phyloP scores from a whole-genome alignment of 2,797 vertebrate genomes.

The Ispidina picta region DNA sequence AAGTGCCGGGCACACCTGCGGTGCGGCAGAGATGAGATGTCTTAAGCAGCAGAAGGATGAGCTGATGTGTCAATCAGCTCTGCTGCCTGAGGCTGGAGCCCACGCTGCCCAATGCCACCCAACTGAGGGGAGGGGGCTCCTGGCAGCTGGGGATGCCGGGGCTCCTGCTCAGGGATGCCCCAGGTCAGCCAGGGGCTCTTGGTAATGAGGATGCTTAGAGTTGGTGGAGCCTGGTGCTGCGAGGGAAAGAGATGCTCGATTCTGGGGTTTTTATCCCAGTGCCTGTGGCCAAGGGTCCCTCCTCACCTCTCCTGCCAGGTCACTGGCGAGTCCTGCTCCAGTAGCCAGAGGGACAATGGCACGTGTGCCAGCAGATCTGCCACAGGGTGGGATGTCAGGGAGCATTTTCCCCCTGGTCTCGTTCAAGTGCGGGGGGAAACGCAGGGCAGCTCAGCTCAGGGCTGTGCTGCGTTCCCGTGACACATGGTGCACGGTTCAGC shows the following conservation, averaged over 20 bases:
- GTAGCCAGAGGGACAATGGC: fast-evolving
- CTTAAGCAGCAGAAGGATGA: not conserved
- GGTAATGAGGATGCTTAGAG: fast-evolving
- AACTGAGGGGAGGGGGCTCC: not conserved
- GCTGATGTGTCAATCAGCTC: not conserved
- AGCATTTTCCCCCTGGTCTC: too few relatives aligned
- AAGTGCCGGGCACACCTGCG: not conserved
- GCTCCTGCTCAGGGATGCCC: not conserved
- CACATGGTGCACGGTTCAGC: not conserved
- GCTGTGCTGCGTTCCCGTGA: not conserved
- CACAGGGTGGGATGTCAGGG: fast-evolving
- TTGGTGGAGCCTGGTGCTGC: not conserved
- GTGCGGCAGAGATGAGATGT: not conserved
- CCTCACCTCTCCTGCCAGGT: fast-evolving
- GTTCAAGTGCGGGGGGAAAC: fast-evolving
- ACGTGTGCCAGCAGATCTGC: fast-evolving
- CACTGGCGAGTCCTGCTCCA: fast-evolving
- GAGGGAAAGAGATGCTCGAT: not conserved
- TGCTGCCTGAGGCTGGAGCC: not conserved
- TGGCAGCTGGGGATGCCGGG: not conserved
- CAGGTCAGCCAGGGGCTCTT: fast-evolving
- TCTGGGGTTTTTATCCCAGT: not conserved
- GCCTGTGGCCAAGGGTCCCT: not conserved
- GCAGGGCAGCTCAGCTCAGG: fast-evolving
- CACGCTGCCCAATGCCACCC: fast-evolving